phyloP scores from a whole-genome alignment of 2,888 invertebrate species.

The Drosophila parthenogenetica region DNA sequence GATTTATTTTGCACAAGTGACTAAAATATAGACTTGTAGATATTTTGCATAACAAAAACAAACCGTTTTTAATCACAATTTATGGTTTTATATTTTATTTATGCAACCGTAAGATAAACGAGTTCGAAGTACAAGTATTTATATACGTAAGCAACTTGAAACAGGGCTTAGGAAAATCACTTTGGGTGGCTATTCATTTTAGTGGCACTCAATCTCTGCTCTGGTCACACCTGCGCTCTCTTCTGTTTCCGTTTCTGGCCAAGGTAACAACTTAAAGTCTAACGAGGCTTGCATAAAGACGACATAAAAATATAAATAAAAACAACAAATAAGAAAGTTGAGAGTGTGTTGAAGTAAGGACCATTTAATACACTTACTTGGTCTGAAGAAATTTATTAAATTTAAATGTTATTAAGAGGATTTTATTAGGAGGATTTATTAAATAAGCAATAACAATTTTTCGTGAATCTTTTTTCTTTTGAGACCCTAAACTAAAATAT shows the following conservation, averaged over 20 bases:
- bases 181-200: constrained; percentile 37
- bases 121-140: background rate
- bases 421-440: no score
- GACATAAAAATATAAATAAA: constrained; percentile 59
- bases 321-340: background rate
- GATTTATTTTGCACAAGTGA: constrained; percentile 17
- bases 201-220: constrained; percentile 50
- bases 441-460: no score
- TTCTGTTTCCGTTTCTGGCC: constrained; percentile 6
- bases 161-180: constrained; percentile 48
- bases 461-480: no score
- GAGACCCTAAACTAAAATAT: no score
- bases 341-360: background rate
- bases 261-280: constrained; percentile 44
- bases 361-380: constrained; percentile 1
- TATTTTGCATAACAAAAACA: constrained; percentile 23
- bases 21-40: constrained; percentile 5
- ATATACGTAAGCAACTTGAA: constrained; percentile 13
- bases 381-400: background rate
- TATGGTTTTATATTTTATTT: constrained; percentile 52
- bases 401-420: no score
- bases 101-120: constrained; percentile 33
- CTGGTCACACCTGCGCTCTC: constrained; percentile 52
- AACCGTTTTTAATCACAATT: constrained; percentile 48
- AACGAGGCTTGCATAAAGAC: constrained; percentile 59